Conservation (phyloP, 2,888 invertebrate genomes). For the Pterostichus madidus region DNA sequence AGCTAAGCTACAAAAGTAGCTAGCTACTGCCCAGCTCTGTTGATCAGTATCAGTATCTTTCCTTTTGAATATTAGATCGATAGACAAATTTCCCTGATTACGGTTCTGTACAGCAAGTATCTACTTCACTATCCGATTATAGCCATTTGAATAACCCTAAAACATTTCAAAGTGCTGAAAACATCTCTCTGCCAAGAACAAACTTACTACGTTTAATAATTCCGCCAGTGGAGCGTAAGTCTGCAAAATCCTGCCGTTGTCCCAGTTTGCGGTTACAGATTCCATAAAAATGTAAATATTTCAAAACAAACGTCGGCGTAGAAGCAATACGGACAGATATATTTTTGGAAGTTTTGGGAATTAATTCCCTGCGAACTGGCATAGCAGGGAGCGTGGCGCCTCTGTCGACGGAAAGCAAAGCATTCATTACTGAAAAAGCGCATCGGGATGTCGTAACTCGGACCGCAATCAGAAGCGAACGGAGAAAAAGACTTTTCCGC, state of each 20-base stretch:
- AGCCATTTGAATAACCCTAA: constrained; percentile 36
- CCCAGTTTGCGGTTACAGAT: constrained; percentile 32
- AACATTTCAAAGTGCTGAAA: constrained; percentile 46
- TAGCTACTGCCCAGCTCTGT: too few species aligned
- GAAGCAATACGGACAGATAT: constrained; percentile 56
- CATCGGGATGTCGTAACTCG: constrained; percentile 41
- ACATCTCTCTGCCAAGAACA: constrained; percentile 19
- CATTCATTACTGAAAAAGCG: constrained; percentile 62
- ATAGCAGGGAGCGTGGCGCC: constrained; percentile 13
- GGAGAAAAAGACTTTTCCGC: constrained; percentile 14
- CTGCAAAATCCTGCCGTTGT: constrained; percentile 11
- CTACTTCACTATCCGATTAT: constrained; percentile 47
- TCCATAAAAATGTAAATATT: constrained; percentile 64
- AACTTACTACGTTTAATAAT: constrained; percentile 27
- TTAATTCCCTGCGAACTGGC: constrained; percentile 60
- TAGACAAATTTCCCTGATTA: constrained; percentile 23
- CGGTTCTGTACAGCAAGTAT: neutral
- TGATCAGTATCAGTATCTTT: neutral
- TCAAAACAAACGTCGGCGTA: constrained; percentile 55
- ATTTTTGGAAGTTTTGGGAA: constrained; percentile 56
- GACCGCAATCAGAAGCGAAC: constrained; percentile 47
- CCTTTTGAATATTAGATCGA: neutral
- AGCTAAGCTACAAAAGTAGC: too few species aligned
- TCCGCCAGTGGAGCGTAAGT: constrained; percentile 36
- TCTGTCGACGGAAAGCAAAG: constrained; percentile 29